phyloP scores from a whole-genome alignment of 2,888 invertebrate genomes.

The Coleophora deauratella region DNA sequence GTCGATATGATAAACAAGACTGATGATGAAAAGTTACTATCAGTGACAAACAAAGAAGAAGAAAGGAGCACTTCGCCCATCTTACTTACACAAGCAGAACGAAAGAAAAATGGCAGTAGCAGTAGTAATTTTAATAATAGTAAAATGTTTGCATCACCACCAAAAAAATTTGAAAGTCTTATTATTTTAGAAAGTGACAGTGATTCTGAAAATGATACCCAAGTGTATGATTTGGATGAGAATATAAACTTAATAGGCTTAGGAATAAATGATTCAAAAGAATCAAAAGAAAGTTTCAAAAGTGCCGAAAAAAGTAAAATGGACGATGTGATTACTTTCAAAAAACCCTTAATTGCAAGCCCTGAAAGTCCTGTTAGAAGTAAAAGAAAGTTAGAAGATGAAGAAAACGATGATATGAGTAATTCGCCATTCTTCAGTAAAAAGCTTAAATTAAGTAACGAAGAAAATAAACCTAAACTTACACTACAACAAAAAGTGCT shows the following conservation, averaged over 20 bases:
- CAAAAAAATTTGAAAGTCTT: slow-evolving; percentile 30
- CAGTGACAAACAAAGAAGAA: slow-evolving; percentile 11
- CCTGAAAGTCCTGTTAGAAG: slow-evolving; percentile 17
- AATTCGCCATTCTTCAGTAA: slow-evolving; percentile 59
- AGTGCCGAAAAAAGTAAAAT: not conserved
- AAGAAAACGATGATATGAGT: slow-evolving; percentile 28
- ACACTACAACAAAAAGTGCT: slow-evolving; percentile 49
- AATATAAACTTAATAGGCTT: slow-evolving; percentile 15
- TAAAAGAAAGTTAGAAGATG: slow-evolving; percentile 39
- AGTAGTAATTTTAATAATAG: too few relatives aligned
- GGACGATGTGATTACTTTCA: not conserved
- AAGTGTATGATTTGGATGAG: slow-evolving; percentile 29
- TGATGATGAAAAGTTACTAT: slow-evolving; percentile 18
- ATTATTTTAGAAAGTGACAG: slow-evolving; percentile 57
- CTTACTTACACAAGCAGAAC: slow-evolving; percentile 48
- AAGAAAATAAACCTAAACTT: slow-evolving; percentile 21
- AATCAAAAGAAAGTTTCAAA: too few relatives aligned
- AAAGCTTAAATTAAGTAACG: slow-evolving; percentile 36
- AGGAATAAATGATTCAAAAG: slow-evolving; percentile 3
- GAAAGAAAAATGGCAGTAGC: slow-evolving; percentile 19
- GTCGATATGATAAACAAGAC: slow-evolving; percentile 59
- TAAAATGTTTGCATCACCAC: too few relatives aligned
- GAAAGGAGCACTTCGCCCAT: slow-evolving; percentile 51
- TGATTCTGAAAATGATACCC: slow-evolving; percentile 40
- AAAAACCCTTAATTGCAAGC: not conserved